These are phyloP conservation scores for Cranoglanis bouderius DNA, from an alignment of 2,113 vertebrate genomes.

Conservation along the genomic window DNA sequence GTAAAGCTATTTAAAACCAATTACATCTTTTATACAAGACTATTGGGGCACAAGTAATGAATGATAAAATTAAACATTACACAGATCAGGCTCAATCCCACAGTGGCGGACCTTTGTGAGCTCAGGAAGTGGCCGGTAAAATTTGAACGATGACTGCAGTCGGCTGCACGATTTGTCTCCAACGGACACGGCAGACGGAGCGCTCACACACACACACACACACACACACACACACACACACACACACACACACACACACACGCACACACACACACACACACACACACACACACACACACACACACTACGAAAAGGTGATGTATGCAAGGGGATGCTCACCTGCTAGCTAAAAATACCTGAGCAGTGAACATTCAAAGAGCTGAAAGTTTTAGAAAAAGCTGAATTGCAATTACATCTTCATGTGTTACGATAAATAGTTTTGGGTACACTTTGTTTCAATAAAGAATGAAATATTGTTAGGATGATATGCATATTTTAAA, in stretches of 20 bases:
- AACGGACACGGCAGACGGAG: slow-evolving; percentile 46
- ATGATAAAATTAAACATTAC: slow-evolving; percentile 73
- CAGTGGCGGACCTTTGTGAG: slow-evolving; percentile 65
- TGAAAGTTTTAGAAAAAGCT: neutral
- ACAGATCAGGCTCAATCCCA: slow-evolving; percentile 67
- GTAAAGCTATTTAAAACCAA: slow-evolving; percentile 66
- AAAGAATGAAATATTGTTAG: neutral
- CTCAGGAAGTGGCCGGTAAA: slow-evolving; percentile 52
- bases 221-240: slow-evolving; percentile 25
- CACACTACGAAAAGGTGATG: slow-evolving; percentile 4
- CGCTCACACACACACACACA: neutral
- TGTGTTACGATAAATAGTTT: neutral
- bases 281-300: slow-evolving; percentile 18
- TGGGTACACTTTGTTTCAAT: neutral
- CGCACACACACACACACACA: no score
- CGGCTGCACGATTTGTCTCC: slow-evolving; percentile 73
- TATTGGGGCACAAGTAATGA: slow-evolving; percentile 67
- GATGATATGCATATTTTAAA: neutral
- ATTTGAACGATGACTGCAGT: slow-evolving; percentile 71
- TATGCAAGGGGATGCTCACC: neutral
- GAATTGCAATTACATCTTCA: neutral
- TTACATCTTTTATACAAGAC: slow-evolving; percentile 64
- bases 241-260: slow-evolving; percentile 7
- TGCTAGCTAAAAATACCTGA: slow-evolving; percentile 24
- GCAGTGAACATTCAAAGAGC: neutral